Evolutionary conservation across 2,888 invertebrate genomes (phyloP), one percentile per base, ranked within the genome.

Genomic region (Pemphredon lugubris): DNA sequence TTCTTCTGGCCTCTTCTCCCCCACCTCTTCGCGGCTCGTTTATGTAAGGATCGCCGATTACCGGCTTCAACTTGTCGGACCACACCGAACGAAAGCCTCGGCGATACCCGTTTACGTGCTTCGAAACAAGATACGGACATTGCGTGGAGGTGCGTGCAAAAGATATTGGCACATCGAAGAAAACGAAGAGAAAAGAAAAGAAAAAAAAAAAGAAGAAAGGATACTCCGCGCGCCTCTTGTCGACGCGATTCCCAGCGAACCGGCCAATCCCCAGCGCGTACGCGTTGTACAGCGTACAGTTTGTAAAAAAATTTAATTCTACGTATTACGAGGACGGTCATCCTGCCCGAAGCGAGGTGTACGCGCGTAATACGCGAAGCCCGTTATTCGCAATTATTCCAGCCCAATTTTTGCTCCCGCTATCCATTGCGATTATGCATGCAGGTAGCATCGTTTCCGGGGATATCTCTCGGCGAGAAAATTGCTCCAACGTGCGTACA

Each of bases 41-140:
- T 64, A 45, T 54, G 34, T 53, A 37, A 64, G 68, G 39, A 60
- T 60, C 53, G 76, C 48, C 79, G 69, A 73, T 79, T 73, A 75
- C 61, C 53, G 50, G 37, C 63, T 39, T 72, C 69, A 73, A 79
- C 64, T 20, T 40, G 61, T 11, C 63, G 77, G 81, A 77, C 81
- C 78, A 81, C 78, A 78, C 73, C 42, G 81, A 42, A 47, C 44
- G 34, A 42, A 53, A 54, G 32, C 18, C 20, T 21, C 40, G 32
- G 53, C 63, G 44, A 58, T 71, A 21, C 48, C 32, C 14, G 40
- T 48, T 58, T 26, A 44, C 48, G 23, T n/a, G 44, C 1, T 18
- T 37, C 37, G 34, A 39, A 39, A 16, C 7, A 26, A 7, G 26
- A 26, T 26, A 26, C 26, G 26, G 26, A 26, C 26, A 26, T 7